Evolutionary conservation across 2,888 invertebrate species (phyloP).

Genomic region (Drosophila sordidula): DNA sequence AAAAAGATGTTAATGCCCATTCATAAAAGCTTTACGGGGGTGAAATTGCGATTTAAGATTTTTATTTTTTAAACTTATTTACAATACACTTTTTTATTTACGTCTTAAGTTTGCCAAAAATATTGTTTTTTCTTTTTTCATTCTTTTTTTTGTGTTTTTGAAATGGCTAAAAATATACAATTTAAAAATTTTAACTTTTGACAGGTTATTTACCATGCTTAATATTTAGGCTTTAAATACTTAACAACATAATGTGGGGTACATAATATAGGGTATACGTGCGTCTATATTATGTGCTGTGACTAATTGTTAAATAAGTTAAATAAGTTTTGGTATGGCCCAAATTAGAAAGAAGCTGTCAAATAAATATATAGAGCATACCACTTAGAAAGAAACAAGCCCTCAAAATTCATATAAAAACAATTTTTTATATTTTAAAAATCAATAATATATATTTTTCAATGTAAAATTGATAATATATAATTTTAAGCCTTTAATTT

Average conservation of each 20-base stretch:
- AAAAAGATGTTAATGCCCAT: constrained; percentile 50
- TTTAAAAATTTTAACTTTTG: constrained; percentile 17
- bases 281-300: background rate
- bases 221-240: constrained; percentile 22
- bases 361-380: background rate
- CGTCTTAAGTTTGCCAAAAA: constrained; percentile 21
- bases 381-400: too few relatives aligned
- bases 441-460: background rate
- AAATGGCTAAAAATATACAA: constrained; percentile 12
- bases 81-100: constrained; percentile 23
- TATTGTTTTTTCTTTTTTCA: background rate
- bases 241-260: constrained; percentile 2
- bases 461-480: background rate
- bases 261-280: background rate
- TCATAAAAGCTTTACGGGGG: constrained; percentile 61
- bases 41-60: constrained; percentile 24
- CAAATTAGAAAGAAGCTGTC: background rate
- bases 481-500: background rate
- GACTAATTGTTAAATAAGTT: constrained; percentile 30
- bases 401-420: too few relatives aligned
- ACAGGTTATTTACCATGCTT: constrained; percentile 35
- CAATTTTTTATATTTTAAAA: background rate
- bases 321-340: background rate
- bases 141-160: background rate
- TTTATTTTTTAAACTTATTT: constrained; percentile 22